These are phyloP conservation scores for Macrosiphum euphorbiae DNA, from an alignment of 2,888 invertebrate genomes.

Conservation along the genomic window DNA sequence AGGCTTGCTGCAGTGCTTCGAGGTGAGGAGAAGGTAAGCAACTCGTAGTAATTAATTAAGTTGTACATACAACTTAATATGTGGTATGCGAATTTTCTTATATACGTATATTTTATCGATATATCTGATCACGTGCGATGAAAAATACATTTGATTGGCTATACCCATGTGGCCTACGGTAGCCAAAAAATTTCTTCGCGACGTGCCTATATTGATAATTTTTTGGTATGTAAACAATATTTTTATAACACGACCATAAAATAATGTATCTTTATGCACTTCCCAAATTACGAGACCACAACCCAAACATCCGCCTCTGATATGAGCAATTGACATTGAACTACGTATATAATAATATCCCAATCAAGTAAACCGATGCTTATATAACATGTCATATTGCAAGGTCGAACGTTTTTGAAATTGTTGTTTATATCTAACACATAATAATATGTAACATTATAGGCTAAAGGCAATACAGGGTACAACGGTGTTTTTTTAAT, in stretches of 20 bases:
- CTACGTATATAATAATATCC: slow-evolving; percentile 46
- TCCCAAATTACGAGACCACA: neutral
- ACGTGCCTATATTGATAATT: neutral
- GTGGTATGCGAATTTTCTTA: neutral
- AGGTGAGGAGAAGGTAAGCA: neutral
- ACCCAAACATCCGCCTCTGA: slow-evolving; percentile 42
- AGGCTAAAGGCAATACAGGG: slow-evolving; percentile 2
- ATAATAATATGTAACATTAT: slow-evolving; percentile 13
- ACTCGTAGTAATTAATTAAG: neutral
- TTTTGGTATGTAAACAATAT: neutral
- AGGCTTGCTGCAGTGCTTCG: neutral
- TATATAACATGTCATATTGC: slow-evolving; percentile 46
- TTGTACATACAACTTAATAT: neutral
- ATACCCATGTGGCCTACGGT: neutral
- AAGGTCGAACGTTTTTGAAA: slow-evolving; percentile 46
- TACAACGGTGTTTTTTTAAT: slow-evolving; percentile 11
- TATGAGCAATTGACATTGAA: slow-evolving; percentile 52
- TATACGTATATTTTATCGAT: neutral
- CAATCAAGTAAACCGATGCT: slow-evolving; percentile 6
- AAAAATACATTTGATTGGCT: neutral
- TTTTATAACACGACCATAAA: neutral
- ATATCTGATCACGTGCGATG: neutral
- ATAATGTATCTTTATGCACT: neutral
- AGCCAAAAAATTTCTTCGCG: neutral
- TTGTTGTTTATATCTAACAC: slow-evolving; percentile 15